phyloP scores from a whole-genome alignment of 1,140 invertebrate species.

The Anagrus nilaparvatae region DNA sequence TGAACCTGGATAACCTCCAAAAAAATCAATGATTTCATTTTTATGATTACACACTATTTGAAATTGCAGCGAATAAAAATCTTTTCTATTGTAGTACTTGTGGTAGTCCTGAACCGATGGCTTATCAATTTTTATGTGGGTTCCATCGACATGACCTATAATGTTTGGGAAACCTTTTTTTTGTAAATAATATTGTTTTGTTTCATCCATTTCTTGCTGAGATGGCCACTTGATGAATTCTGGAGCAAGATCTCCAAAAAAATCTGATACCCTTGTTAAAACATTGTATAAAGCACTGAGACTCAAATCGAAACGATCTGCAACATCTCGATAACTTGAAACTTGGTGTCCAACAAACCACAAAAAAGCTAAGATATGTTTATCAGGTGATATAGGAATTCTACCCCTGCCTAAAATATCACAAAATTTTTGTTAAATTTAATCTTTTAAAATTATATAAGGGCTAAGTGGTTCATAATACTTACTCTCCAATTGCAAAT shows the following conservation, averaged over 20 bases:
- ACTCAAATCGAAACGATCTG: conserved; percentile 24
- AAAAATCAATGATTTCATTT: conserved; percentile 16
- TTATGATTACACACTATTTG: conserved; percentile 20
- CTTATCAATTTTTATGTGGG: conserved; percentile 22
- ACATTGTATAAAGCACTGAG: conserved; percentile 22
- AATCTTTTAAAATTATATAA: not conserved
- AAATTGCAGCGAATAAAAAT: conserved; percentile 22
- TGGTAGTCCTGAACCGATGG: conserved; percentile 17
- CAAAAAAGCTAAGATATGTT: conserved; percentile 21
- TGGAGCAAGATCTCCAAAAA: conserved; percentile 19
- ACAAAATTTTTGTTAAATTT: not conserved
- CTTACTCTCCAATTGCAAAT: not conserved
- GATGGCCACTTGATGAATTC: conserved; percentile 23
- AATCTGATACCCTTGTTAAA: conserved; percentile 20
- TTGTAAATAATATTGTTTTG: conserved; percentile 17
- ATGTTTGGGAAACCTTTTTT: conserved; percentile 22
- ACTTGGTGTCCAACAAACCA: conserved; percentile 29
- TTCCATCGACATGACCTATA: conserved; percentile 23
- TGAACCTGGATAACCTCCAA: conserved; percentile 21
- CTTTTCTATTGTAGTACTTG: conserved; percentile 22
- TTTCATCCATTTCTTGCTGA: conserved; percentile 19
- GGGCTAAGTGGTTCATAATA: not conserved
- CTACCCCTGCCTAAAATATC: too few relatives aligned
- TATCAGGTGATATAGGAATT: conserved; percentile 13
- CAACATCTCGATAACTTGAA: conserved; percentile 24